Conservation (phyloP, 2,113 vertebrate species). For the Arizona elegans region DNA sequence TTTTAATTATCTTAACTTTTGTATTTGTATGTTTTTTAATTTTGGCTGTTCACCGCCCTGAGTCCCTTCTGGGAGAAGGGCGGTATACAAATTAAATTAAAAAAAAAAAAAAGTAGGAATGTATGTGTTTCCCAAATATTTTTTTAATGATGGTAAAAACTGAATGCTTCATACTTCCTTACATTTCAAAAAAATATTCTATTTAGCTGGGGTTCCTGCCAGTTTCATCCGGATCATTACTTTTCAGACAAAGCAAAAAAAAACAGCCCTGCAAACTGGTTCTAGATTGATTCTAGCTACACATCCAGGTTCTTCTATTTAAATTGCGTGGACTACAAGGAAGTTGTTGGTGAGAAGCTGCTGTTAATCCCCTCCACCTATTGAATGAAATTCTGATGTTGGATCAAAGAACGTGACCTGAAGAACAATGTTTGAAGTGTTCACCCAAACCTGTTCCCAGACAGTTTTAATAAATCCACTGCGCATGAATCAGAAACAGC, state of each 20-base stretch:
- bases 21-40: too few relatives aligned
- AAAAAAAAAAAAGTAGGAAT: too few relatives aligned
- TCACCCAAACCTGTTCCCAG: background rate
- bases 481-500: background rate
- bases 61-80: too few relatives aligned
- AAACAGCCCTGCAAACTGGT: background rate
- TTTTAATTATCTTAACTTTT: too few relatives aligned
- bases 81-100: too few relatives aligned
- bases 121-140: background rate
- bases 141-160: background rate
- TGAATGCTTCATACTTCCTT: background rate
- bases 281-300: background rate
- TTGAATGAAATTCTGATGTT: background rate
- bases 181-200: background rate
- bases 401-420: background rate
- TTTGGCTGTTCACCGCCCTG: too few relatives aligned
- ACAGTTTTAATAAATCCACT: background rate
- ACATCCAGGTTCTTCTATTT: background rate
- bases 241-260: background rate
- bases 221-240: background rate
- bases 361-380: background rate
- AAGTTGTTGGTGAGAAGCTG: background rate
- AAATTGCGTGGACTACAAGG: background rate
- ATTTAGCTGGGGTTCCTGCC: background rate
- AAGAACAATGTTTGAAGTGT: background rate